Conservation (phyloP, 2,888 invertebrate species). For the Euzetes globulus region DNA sequence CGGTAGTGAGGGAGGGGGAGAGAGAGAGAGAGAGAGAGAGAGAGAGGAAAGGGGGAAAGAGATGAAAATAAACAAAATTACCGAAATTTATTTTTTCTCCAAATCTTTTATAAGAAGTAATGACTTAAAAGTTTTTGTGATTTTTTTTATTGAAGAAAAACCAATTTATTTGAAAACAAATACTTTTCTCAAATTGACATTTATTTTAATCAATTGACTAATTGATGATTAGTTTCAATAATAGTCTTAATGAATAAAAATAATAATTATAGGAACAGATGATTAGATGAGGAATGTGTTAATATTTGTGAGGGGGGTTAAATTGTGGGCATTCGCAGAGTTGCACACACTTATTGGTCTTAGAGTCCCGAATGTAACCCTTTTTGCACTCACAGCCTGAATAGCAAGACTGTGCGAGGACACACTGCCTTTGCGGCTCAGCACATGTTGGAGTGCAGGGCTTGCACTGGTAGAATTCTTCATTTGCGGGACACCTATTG, state of each 20-base stretch:
- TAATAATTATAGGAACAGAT: neutral
- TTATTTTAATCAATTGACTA: neutral
- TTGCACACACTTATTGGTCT: neutral
- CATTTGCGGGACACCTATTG: neutral
- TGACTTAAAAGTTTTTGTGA: neutral
- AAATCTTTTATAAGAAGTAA: neutral
- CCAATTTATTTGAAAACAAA: too few species aligned
- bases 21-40: neutral
- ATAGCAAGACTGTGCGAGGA: neutral
- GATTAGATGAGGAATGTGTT: neutral
- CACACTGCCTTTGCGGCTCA: neutral
- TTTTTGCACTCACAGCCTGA: conserved; percentile 10
- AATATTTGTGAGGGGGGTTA: neutral
- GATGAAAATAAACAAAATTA: neutral
- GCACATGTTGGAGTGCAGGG: neutral
- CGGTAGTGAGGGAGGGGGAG: neutral
- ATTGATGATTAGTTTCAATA: neutral
- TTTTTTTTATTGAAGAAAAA: too few species aligned
- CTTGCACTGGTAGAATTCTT: neutral
- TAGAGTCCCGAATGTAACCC: neutral
- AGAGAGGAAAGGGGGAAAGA: neutral
- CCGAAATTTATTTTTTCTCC: neutral
- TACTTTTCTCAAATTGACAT: neutral
- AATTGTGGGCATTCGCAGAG: conserved; percentile 7
- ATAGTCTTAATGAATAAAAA: neutral